Evolutionary conservation across 2,113 vertebrate species (phyloP).

Genomic region (Python bivittatus): DNA sequence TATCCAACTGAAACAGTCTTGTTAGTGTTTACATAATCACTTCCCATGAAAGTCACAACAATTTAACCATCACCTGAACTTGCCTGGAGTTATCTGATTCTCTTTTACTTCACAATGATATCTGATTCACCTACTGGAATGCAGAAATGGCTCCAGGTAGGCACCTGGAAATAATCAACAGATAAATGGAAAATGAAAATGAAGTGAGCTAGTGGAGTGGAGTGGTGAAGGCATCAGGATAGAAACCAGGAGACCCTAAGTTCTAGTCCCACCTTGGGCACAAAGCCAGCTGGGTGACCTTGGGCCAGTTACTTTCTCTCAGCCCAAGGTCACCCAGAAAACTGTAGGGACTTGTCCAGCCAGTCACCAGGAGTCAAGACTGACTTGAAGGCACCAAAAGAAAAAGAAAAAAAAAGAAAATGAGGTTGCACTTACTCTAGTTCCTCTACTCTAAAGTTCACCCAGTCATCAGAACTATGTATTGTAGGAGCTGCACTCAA

Average conservation of each 20-base stretch:
- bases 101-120: not conserved
- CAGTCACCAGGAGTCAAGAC: not conserved
- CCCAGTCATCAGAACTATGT: not conserved
- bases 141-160: not conserved
- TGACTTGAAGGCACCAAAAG: fast-evolving
- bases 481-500: not conserved
- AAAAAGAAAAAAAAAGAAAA: not conserved
- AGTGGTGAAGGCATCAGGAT: not conserved
- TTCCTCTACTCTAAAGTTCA: not conserved
- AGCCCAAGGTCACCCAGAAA: not conserved
- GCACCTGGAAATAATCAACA: not conserved
- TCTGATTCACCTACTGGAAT: not conserved
- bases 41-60: not conserved
- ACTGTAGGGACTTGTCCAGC: not conserved
- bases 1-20: not conserved
- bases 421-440: not conserved
- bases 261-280: not conserved
- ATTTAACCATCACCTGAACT: not conserved
- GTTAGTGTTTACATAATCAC: not conserved
- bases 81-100: not conserved
- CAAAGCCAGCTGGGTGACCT: not conserved
- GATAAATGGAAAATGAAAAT: not conserved
- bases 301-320: not conserved
- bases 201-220: not conserved
- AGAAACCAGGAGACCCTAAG: not conserved